Conservation (phyloP, 2,797 vertebrate genomes). For the Emys orbicularis region DNA sequence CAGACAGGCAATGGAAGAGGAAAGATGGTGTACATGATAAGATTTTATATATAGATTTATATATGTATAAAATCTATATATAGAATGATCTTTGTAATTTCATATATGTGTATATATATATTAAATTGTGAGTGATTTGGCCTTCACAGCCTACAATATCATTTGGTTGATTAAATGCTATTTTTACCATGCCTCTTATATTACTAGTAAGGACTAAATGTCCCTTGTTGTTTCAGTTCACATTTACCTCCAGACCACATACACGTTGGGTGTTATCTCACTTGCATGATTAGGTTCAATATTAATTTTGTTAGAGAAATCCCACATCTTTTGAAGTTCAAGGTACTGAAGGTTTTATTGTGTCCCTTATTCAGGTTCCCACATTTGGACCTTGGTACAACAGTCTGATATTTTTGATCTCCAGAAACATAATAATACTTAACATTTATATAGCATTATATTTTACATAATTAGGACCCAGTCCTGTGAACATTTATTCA, state of each 20-base stretch:
- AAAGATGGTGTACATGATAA: background rate
- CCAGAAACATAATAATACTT: no score
- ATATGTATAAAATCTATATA: background rate
- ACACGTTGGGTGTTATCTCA: background rate
- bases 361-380: no score
- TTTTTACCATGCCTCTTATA: background rate
- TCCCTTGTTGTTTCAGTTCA: background rate
- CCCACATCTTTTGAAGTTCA: no score
- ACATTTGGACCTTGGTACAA: no score
- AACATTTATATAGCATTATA: no score
- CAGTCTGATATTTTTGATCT: no score
- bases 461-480: no score
- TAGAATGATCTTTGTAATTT: background rate
- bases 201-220: background rate
- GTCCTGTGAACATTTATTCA: no score
- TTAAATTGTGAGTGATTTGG: background rate
- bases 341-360: no score
- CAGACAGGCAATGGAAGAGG: no score
- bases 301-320: background rate
- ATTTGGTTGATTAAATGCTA: background rate
- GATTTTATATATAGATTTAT: fast-evolving
- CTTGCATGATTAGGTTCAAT: background rate
- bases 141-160: background rate
- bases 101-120: background rate
- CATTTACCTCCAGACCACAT: background rate